Conservation (phyloP, 2,113 vertebrate species). For the Xiphorhynchus elegans region DNA sequence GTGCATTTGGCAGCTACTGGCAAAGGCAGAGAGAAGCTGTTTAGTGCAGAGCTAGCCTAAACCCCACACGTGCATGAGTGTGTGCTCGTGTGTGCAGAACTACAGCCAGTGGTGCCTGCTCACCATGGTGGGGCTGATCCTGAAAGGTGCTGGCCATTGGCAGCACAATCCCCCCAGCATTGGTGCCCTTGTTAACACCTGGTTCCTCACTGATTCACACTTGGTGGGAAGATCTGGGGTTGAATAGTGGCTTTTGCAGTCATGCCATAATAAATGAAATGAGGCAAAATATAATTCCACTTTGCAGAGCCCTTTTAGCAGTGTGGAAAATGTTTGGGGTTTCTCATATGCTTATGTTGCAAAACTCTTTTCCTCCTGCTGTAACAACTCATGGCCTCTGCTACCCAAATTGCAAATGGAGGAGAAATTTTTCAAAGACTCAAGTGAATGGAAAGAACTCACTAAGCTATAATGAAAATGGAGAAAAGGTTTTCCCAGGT, state of each 20-base stretch:
- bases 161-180: accelerated
- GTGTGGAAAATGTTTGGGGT: background rate
- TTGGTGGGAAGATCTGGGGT: background rate
- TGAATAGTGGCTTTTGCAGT: background rate
- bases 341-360: background rate
- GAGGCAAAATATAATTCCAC: background rate
- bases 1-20: accelerated
- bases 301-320: background rate
- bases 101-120: background rate
- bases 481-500: background rate
- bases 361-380: background rate
- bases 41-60: background rate
- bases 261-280: background rate
- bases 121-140: background rate
- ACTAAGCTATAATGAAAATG: background rate
- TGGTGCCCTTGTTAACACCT: accelerated
- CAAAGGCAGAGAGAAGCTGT: background rate
- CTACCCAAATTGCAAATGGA: background rate
- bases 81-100: background rate
- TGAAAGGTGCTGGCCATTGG: background rate
- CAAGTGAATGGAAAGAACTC: background rate
- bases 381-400: background rate
- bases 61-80: accelerated
- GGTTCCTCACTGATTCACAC: accelerated
- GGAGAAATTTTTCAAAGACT: background rate